These are phyloP conservation scores for Sebastes miniatus DNA, from an alignment of 2,797 vertebrate genomes.

Conservation along the genomic window DNA sequence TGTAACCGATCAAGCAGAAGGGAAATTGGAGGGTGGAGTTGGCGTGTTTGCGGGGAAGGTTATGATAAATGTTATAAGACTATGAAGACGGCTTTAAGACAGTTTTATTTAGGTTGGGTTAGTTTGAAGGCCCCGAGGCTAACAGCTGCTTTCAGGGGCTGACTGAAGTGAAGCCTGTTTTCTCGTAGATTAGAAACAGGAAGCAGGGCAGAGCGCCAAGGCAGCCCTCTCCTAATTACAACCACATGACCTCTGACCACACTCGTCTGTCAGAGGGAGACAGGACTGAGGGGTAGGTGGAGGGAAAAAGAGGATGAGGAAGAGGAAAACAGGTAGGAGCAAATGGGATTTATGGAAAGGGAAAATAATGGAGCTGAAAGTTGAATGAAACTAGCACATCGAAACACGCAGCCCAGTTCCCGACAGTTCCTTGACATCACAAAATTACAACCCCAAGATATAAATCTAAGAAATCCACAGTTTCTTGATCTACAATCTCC, in stretches of 20 bases:
- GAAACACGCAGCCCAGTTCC: neutral
- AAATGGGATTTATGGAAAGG: neutral
- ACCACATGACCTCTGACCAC: slow-evolving; percentile 66
- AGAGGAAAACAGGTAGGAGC: neutral
- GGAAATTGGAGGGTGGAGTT: slow-evolving; percentile 1
- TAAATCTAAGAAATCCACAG: neutral
- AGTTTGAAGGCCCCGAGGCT: slow-evolving; percentile 33
- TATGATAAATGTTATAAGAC: slow-evolving; percentile 41
- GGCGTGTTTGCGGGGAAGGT: neutral
- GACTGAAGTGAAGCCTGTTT: slow-evolving; percentile 40
- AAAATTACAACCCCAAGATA: slow-evolving; percentile 1
- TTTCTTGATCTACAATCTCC: neutral
- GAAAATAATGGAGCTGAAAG: neutral
- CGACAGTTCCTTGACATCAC: neutral
- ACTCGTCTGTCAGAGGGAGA: slow-evolving; percentile 46
- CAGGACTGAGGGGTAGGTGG: neutral
- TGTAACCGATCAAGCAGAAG: slow-evolving; percentile 17
- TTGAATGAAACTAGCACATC: neutral
- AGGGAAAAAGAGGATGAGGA: neutral
- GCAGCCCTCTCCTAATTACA: slow-evolving; percentile 60
- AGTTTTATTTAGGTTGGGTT: slow-evolving; percentile 30
- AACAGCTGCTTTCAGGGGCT: slow-evolving; percentile 49
- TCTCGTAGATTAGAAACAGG: slow-evolving; percentile 65
- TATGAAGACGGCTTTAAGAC: slow-evolving; percentile 37
- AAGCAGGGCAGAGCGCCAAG: slow-evolving; percentile 40